Percentiles rank a stretch among this genome's conserved stretches.
Evolutionary conservation across 2,797 vertebrate genomes (phyloP).

Genomic region (Enteromius mattozi): DNA sequence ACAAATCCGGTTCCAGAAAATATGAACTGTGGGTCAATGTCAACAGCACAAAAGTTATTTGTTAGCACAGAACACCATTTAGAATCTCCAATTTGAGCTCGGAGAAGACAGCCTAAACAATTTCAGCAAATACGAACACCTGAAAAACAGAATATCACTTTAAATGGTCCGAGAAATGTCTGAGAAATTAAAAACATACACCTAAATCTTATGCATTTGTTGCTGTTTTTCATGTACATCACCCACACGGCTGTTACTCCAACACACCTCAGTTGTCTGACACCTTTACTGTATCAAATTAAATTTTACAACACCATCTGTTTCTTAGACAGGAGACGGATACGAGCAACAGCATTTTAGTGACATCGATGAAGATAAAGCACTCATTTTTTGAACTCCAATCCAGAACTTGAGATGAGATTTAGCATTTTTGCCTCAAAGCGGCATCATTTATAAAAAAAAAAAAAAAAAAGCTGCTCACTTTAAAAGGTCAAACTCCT

Average conservation of each 20-base stretch:
- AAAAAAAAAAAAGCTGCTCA: too few relatives aligned
- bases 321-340: constrained; percentile 10
- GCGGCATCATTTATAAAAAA: neutral
- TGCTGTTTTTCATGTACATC: neutral
- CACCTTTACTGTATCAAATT: constrained; percentile 20
- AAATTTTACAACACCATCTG: constrained; percentile 23
- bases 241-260: neutral
- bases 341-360: constrained; percentile 7
- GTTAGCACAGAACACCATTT: constrained; percentile 17
- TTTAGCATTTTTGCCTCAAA: neutral
- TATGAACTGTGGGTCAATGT: neutral
- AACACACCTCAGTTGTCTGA: constrained; percentile 15
- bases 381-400: neutral
- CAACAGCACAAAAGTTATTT: constrained; percentile 4
- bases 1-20: neutral
- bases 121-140: neutral
- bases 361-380: neutral
- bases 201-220: constrained; percentile 7
- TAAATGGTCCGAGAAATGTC: neutral
- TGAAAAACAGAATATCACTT: constrained; percentile 8
- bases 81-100: constrained; percentile 5
- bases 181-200: constrained; percentile 8
- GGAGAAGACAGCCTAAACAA: neutral
- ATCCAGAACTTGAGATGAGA: constrained; percentile 14
- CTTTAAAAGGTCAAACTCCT: constrained; percentile 12